Conservation (phyloP, 1,140 invertebrate species). For the Cephus cinctus region DNA sequence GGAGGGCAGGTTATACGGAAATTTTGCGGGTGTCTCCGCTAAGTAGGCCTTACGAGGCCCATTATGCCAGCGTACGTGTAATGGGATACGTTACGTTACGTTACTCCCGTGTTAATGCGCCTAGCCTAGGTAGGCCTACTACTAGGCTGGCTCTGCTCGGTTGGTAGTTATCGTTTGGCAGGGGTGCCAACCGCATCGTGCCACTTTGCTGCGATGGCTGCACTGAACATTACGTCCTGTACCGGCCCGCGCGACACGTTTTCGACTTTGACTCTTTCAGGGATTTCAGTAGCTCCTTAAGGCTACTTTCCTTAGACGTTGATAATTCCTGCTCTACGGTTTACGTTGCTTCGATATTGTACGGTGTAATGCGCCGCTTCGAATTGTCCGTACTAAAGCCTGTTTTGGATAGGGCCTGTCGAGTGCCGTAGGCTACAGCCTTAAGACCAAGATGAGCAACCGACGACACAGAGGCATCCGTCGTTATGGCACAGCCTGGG, state of each 20-base stretch:
- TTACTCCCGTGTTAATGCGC: slow-evolving; percentile 13
- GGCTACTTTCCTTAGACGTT: no score
- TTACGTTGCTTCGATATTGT: no score
- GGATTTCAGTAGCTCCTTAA: background rate
- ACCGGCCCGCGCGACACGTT: slow-evolving; percentile 9
- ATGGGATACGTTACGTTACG: slow-evolving; percentile 14
- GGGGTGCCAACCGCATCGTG: slow-evolving; percentile 19
- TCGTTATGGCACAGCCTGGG: slow-evolving; percentile 21
- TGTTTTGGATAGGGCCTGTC: no score
- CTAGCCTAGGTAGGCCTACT: background rate
- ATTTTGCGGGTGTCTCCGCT: slow-evolving; percentile 17
- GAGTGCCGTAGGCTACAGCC: no score
- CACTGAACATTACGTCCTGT: background rate
- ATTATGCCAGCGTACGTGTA: slow-evolving; percentile 20
- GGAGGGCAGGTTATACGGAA: slow-evolving; percentile 9
- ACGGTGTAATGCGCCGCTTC: no score
- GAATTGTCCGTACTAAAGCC: no score
- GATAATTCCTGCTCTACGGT: no score
- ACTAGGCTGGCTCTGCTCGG: background rate
- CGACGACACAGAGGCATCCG: slow-evolving; percentile 23
- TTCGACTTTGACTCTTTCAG: background rate
- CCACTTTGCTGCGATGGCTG: slow-evolving; percentile 17
- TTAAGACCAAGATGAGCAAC: no score
- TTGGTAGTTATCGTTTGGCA: slow-evolving; percentile 21
- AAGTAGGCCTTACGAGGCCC: slow-evolving; percentile 28